Conservation (phyloP, 2,113 vertebrate species). For the Hemiprocne comata region DNA sequence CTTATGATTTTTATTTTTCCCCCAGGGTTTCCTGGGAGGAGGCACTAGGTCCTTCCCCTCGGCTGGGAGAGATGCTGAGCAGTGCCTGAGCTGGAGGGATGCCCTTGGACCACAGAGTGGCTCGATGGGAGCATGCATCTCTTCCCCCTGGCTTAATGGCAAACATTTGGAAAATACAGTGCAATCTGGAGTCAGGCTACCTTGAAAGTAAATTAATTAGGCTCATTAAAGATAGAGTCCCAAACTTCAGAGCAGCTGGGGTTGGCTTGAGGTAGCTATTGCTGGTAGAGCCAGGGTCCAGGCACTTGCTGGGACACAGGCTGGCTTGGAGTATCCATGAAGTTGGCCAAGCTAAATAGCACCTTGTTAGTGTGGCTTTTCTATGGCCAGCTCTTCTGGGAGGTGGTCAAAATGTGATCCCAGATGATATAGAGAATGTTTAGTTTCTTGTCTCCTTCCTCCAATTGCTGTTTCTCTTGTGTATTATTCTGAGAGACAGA, state of each 20-base stretch:
- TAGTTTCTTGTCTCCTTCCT: not conserved
- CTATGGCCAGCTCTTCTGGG: accelerated
- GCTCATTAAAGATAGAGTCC: not conserved
- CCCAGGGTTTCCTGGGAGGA: not conserved
- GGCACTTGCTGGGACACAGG: not conserved
- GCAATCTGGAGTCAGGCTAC: constrained; percentile 6
- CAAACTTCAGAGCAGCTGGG: not conserved
- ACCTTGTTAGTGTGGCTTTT: not conserved
- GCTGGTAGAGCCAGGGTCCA: not conserved
- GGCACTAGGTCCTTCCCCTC: not conserved
- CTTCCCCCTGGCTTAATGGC: not conserved
- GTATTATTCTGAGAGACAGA: not conserved
- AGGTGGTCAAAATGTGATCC: not conserved
- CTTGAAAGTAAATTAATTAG: constrained; percentile 42
- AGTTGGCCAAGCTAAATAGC: not conserved
- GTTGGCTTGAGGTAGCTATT: not conserved
- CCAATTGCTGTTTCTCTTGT: not conserved
- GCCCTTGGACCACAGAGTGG: accelerated
- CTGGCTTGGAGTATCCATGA: not conserved
- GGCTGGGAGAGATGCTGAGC: not conserved
- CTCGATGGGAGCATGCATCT: accelerated
- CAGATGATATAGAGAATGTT: not conserved
- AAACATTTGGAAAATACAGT: not conserved
- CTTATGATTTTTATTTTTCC: not conserved
- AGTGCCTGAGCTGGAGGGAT: not conserved